Base-by-base conservation (phyloP, 35 echinoderm and acorn worm species). In the Strongylocentrotus purpuratus region DNA sequence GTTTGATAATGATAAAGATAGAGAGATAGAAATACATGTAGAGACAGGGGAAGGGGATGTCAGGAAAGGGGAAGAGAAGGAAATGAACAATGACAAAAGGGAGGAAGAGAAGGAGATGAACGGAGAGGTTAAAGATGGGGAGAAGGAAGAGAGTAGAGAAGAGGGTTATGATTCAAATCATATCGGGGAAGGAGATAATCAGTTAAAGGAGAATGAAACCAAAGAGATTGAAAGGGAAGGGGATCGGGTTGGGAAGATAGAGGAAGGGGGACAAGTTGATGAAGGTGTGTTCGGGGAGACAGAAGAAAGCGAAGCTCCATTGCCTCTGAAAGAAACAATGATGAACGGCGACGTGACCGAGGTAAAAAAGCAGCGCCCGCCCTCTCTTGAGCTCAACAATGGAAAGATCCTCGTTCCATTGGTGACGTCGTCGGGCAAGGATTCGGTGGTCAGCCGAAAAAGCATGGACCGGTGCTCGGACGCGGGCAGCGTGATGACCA, bases 401-500 rank as follows among this genome's bases (percentile, higher is more conserved):
- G 91, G 91, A 13, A 93, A 47, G 2, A 91, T 91, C 89, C 33
- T 33, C 0, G 8, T 93, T 4, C 45, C 48, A 45, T 58, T 58
- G 31, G 86, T 33, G 32, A 32, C 55, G 41, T 45, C 95, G 47
- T 93, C 91, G 0, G 90, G 90, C 31, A 95, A 95, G 65, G 95
- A 95, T 13, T 94, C 94, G 22, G 86, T 97, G 12, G 95, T 95
- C 17, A 97, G 96, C 85, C 94, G 94, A 25, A 93, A 93, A 8
- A 94, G 91, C 4, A 88, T 33, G 18, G 96, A 95, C 45, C 94
- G 95, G 35, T 95, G 91, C 33, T 97, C 97, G 31, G 97, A 97
- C 35, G 92, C 95, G 7, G 97, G 95, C n/a, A 97, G 97, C 88
- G 95, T 94, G 78, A 91, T 92, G 31, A 96, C 96, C 46, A 90